Conservation (phyloP, 2,113 vertebrate species). For the Hyperoodon ampullatus region DNA sequence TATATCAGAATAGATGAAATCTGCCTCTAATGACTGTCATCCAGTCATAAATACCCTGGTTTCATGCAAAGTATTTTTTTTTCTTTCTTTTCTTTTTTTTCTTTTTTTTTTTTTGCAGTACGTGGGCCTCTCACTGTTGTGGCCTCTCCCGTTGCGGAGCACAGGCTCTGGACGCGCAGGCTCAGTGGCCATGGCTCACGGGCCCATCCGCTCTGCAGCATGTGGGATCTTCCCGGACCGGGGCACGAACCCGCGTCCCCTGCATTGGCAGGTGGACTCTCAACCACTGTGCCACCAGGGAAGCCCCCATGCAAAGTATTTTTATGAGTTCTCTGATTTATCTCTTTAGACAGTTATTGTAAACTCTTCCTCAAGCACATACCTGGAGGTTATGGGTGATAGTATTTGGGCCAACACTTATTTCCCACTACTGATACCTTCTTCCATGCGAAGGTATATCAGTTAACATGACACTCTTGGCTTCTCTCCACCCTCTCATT, state of each 20-base stretch:
- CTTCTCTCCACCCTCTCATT: not conserved
- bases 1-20: not conserved
- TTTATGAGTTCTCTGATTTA: not conserved
- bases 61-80: not conserved
- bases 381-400: not conserved
- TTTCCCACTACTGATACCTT: not conserved
- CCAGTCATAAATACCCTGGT: not conserved
- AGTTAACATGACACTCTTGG: not conserved
- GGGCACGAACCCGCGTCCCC: too few species aligned
- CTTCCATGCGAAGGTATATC: not conserved
- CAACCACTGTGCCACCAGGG: too few species aligned
- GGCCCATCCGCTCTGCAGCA: too few species aligned
- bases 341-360: not conserved
- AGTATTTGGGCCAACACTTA: not conserved
- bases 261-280: too few species aligned
- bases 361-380: not conserved
- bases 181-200: too few species aligned
- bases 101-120: too few species aligned
- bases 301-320: not conserved
- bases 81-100: too few species aligned
- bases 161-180: too few species aligned
- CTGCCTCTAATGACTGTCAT: not conserved
- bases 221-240: too few species aligned
- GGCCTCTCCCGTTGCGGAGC: too few species aligned
- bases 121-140: too few species aligned